Percentiles rank a stretch among this genome's conserved stretches.
Evolutionary conservation across 2,888 invertebrate genomes (phyloP).

Genomic region (Cantharis nigra): DNA sequence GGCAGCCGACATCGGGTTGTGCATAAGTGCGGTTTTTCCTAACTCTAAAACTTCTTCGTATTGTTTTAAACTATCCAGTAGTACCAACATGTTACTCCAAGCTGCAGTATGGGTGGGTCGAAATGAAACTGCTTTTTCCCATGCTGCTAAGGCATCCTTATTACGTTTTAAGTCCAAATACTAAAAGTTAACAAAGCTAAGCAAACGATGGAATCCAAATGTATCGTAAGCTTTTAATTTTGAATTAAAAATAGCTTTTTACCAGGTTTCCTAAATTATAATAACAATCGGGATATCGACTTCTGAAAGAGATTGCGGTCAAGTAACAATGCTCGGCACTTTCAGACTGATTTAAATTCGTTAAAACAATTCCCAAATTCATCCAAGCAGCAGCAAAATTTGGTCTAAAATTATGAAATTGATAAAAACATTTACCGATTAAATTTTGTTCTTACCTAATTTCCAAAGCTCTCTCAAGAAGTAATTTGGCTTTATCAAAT

Average conservation of each 20-base stretch:
- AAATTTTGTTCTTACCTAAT: constrained; percentile 63
- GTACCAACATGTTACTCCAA: constrained; percentile 90
- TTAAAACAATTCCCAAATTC: constrained; percentile 94
- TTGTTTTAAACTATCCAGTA: constrained; percentile 69
- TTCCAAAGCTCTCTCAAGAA: constrained; percentile 73
- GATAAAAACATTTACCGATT: neutral
- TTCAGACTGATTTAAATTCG: constrained; percentile 68
- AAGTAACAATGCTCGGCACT: constrained; percentile 81
- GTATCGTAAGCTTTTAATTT: neutral
- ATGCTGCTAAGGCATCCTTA: constrained; percentile 76
- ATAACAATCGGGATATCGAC: constrained; percentile 87
- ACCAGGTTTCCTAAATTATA: constrained; percentile 96
- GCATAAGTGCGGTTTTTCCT: constrained; percentile 70
- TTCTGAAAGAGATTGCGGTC: constrained; percentile 76
- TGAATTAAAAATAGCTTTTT: constrained; percentile 39
- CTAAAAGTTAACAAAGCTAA: constrained; percentile 54
- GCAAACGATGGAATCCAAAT: neutral
- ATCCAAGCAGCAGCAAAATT: constrained; percentile 97
- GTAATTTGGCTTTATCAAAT: constrained; percentile 71
- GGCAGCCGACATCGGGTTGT: constrained; percentile 75
- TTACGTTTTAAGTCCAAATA: constrained; percentile 78
- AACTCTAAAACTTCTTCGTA: constrained; percentile 70
- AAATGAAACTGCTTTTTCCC: constrained; percentile 79
- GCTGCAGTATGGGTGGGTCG: constrained; percentile 81
- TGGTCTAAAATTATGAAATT: constrained; percentile 60